Conservation (phyloP, 2,888 invertebrate genomes). For the Heliconius hortense region DNA sequence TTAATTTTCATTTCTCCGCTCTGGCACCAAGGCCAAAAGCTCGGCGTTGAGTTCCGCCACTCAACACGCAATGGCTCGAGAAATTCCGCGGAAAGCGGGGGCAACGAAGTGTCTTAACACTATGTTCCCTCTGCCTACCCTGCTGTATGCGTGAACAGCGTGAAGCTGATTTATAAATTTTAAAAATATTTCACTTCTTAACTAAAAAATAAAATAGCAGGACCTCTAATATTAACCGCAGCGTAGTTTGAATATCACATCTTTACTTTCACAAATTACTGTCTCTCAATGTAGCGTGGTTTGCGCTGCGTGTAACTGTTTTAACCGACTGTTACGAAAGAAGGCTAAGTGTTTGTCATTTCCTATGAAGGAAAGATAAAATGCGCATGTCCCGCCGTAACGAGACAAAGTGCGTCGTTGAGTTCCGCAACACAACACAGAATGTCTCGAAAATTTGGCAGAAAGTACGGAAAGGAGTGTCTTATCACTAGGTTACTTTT, state of each 20-base stretch:
- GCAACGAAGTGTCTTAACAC: too few relatives aligned
- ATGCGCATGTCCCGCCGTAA: neutral
- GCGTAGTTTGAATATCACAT: neutral
- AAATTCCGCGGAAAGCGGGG: too few relatives aligned
- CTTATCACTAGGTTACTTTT: neutral
- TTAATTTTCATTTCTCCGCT: too few relatives aligned
- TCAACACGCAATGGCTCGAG: too few relatives aligned
- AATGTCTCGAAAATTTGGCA: neutral
- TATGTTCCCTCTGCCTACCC: too few relatives aligned
- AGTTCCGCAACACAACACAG: too few relatives aligned
- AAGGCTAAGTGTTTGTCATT: neutral
- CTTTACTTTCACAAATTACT: conserved; percentile 29
- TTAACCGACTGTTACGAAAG: neutral
- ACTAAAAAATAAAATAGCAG: neutral
- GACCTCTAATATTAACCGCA: neutral
- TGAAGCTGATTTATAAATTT: too few relatives aligned
- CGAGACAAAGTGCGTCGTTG: neutral
- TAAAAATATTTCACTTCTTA: too few relatives aligned
- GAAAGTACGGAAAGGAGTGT: neutral
- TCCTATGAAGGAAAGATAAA: neutral
- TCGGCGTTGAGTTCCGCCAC: too few relatives aligned
- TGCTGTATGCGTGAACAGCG: too few relatives aligned
- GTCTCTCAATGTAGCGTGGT: neutral
- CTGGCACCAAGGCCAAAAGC: too few relatives aligned
- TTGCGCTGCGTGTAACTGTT: conserved; percentile 12